A percentile compares a stretch with the other conserved stretches of the same genome.
phyloP scores from a whole-genome alignment of 2,888 invertebrate species.

The Ephialtes manifestator region DNA sequence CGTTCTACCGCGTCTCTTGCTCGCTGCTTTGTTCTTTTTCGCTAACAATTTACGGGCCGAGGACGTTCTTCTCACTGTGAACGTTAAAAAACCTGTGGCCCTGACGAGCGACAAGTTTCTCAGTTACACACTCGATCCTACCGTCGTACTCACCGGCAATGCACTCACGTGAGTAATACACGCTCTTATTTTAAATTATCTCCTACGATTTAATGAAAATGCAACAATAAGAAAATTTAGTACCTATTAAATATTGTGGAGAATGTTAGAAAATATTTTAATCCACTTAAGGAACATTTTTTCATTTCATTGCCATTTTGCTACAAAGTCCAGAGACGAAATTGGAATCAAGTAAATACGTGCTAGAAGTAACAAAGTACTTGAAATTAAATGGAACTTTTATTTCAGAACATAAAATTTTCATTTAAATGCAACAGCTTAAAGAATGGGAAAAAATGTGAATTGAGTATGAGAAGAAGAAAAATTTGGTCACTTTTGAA shows the following conservation, averaged over 20 bases:
- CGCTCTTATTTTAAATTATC: constrained; percentile 2
- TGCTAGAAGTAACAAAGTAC: no score
- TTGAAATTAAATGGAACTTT: no score
- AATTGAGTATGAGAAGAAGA: no score
- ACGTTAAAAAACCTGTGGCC: constrained; percentile 89
- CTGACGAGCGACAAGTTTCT: constrained; percentile 90
- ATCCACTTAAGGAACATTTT: background rate
- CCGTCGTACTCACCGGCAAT: constrained; percentile 87
- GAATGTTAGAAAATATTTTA: background rate
- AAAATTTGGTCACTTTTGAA: no score
- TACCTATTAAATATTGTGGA: background rate
- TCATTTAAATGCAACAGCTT: no score
- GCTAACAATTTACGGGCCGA: constrained; percentile 78
- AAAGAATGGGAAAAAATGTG: no score
- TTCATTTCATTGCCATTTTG: background rate
- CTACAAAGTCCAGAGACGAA: no score
- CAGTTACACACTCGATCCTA: constrained; percentile 91
- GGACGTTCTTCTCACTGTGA: constrained; percentile 88
- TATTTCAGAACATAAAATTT: no score
- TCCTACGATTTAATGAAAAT: background rate
- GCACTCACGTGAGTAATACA: constrained; percentile 84
- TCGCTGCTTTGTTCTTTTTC: constrained; percentile 54
- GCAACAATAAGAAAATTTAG: background rate
- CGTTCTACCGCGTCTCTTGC: constrained; percentile 26
- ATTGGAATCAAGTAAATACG: no score